Conservation (phyloP, 2,113 vertebrate species). For the Stomatorhinus ivindoensis region DNA sequence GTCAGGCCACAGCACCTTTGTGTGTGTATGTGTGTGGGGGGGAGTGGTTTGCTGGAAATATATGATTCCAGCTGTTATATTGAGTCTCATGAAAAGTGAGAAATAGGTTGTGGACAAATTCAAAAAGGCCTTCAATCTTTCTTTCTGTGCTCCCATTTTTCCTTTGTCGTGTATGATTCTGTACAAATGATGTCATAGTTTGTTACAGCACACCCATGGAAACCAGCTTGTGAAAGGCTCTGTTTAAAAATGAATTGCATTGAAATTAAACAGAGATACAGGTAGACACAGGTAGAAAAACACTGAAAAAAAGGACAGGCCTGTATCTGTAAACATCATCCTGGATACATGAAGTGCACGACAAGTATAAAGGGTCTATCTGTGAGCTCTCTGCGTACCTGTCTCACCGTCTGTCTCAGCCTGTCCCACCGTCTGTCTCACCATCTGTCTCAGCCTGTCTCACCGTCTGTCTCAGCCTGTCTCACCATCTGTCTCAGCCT, state of each 20-base stretch:
- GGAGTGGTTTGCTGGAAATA: background rate
- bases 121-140: background rate
- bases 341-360: background rate
- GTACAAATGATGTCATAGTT: background rate
- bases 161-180: background rate
- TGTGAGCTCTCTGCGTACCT: background rate
- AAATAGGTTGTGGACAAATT: background rate
- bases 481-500: background rate
- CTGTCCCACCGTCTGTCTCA: too few relatives aligned
- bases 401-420: background rate
- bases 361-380: background rate
- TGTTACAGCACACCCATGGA: background rate
- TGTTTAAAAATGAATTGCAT: background rate
- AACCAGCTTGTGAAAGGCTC: background rate
- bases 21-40: background rate
- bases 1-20: background rate
- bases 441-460: too few relatives aligned
- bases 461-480: background rate
- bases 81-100: background rate
- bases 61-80: background rate
- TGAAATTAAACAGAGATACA: background rate
- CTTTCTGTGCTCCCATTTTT: too few relatives aligned
- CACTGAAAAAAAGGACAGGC: background rate
- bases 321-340: background rate
- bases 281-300: background rate